Evolutionary conservation across 2,888 invertebrate genomes (phyloP), one percentile per base, ranked within the genome.

Genomic region (Anthrax anthrax): DNA sequence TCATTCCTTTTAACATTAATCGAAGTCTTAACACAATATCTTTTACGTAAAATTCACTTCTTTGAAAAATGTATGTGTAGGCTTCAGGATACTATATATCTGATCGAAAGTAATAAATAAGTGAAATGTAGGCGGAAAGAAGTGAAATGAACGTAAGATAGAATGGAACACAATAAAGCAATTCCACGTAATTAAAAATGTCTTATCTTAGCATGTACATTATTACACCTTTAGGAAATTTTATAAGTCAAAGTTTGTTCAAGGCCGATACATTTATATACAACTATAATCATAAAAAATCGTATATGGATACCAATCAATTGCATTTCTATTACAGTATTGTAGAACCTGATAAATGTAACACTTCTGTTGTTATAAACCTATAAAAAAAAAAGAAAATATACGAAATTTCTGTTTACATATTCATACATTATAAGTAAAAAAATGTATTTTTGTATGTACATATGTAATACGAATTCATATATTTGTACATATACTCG

Each of bases 121-220:
- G 43, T 49, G 50, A 50, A 49, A 53, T 54, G 54, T 54, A 49
- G 54, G 54, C 54, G 54, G 53, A 54, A 54, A 52, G 53, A 46
- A 54, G 54, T 46, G 48, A 54, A 52, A 54, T 54, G 51, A 48
- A 39, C 41, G 43, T 48, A 48, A 48, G 51, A 50, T 51, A 48
- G 50, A 50, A 51, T 52, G 50, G 50, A 51, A 51, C 52, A 54
- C 52, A 52, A 52, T 53, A 53, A 53, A 46, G 46, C 41, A 39
- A 46, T 46, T 46, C 46, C 17, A 37, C 41, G 46, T 46, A 46
- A 46, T 46, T 46, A 46, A 46, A 46, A 46, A 46, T 46, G 37
- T 41, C 13, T 32, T 32, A 12, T 32, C 29, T 32, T 32, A 12
- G 29, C 12, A 12, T 32, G 3, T 32, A 12, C 12, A 32, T 12